A percentile compares a stretch with the other conserved stretches of the same genome.
These are phyloP conservation scores for Pitangus sulphuratus DNA, from an alignment of 2,797 vertebrate species.

Conservation along the genomic window DNA sequence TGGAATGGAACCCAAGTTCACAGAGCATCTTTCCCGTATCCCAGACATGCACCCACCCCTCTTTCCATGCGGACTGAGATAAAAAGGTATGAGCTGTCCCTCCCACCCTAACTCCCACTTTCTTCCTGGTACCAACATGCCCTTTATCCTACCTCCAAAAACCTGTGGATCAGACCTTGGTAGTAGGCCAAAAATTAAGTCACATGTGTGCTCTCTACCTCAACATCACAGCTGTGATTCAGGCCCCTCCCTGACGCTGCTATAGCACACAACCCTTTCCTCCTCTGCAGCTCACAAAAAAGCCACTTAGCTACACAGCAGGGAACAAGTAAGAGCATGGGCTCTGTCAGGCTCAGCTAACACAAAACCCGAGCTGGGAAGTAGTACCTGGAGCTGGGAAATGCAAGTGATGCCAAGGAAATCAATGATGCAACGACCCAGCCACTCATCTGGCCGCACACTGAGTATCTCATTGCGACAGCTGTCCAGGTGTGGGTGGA, in stretches of 20 bases:
- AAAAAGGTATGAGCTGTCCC: accelerated
- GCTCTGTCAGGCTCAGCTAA: background rate
- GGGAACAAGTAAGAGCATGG: accelerated
- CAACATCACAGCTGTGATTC: background rate
- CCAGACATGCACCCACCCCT: background rate
- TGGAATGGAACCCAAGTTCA: background rate
- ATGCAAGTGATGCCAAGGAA: constrained; percentile 90
- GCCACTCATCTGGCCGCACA: constrained; percentile 94
- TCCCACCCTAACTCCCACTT: background rate
- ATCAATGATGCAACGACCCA: constrained; percentile 97
- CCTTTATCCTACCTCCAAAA: background rate
- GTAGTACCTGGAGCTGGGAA: constrained; percentile 89
- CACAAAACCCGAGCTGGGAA: background rate
- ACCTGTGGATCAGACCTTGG: background rate
- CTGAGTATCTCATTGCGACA: constrained; percentile 97
- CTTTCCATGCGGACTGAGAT: background rate
- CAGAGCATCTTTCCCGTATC: background rate
- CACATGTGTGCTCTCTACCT: background rate
- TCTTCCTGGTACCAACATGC: background rate
- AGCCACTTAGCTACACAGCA: background rate
- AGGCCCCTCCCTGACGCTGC: accelerated
- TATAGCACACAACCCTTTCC: background rate
- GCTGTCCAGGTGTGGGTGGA: constrained; percentile 89
- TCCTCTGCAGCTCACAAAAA: background rate
- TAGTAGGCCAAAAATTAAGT: background rate